Conservation (phyloP, 2,797 vertebrate genomes). For the Bryconaethiops microstoma region DNA sequence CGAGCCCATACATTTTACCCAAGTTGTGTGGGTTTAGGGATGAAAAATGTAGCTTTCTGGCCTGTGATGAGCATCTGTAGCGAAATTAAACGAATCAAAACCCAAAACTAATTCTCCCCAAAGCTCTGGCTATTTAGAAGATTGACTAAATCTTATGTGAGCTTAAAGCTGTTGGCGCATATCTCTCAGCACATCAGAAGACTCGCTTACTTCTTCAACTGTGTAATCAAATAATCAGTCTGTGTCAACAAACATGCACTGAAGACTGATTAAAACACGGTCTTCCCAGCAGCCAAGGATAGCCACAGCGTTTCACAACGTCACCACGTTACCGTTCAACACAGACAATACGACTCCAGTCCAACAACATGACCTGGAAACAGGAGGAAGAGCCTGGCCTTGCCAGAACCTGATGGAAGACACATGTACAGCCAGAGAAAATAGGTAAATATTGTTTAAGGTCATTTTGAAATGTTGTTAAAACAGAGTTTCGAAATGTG, state of each 20-base stretch:
- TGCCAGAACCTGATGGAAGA: slow-evolving; percentile 18
- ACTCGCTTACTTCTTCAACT: slow-evolving; percentile 12
- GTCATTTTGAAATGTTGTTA: slow-evolving; percentile 16
- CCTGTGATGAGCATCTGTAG: not conserved
- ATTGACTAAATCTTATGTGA: slow-evolving; percentile 16
- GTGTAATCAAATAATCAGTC: slow-evolving; percentile 46
- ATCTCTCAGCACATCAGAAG: slow-evolving; percentile 7
- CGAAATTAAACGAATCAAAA: slow-evolving; percentile 27
- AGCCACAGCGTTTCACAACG: slow-evolving; percentile 31
- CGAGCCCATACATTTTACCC: slow-evolving; percentile 5
- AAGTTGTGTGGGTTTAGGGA: slow-evolving; percentile 23
- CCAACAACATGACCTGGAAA: slow-evolving; percentile 38
- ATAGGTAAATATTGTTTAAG: slow-evolving; percentile 7
- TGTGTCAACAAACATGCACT: slow-evolving; percentile 45
- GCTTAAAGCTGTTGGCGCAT: slow-evolving; percentile 12
- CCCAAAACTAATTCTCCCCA: slow-evolving; percentile 10
- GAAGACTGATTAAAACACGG: slow-evolving; percentile 36
- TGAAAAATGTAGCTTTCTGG: slow-evolving; percentile 23
- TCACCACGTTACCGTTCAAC: slow-evolving; percentile 25
- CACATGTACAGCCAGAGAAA: slow-evolving; percentile 20
- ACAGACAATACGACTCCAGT: slow-evolving; percentile 40
- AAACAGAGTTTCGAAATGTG: not conserved
- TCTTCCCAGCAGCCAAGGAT: slow-evolving; percentile 45
- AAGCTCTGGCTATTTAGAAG: slow-evolving; percentile 2
- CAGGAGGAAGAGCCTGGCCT: not conserved